Evolutionary conservation across 2,888 invertebrate genomes (phyloP), one percentile per base, ranked within the genome.

Genomic region (Eumacrocentrus americanus): DNA sequence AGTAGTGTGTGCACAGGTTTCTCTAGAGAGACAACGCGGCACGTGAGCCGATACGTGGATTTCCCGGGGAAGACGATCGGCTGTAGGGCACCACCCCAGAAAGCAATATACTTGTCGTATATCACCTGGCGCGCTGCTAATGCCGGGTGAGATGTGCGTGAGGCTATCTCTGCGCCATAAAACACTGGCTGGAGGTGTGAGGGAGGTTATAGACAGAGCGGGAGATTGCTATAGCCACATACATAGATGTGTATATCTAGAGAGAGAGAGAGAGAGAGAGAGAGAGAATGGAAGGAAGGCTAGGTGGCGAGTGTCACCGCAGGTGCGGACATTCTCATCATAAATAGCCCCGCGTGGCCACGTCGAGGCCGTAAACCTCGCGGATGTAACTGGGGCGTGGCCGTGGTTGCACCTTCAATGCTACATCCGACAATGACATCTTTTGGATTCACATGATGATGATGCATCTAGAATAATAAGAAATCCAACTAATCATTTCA

Each of bases 321-420:
- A 80, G 79, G 79, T 80, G 80, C 73, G 74, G 71, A 76, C 74
- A 73, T 77, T 79, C 79, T 76, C 78, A 77, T 78, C 78, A 75
- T 79, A 80, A 79, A 79, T 77, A 79, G 65, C 60, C 22, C n/a
- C n/a, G n/a, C 34, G 38, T 58, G 42, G 58, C 47, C 57, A 42
- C 42, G 53, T 35, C 29, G 57, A 55, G 69, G 65, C 72, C 71
- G 70, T 73, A 73, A 76, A 74, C 70, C 65, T 68, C 69, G 58
- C 70, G 71, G 71, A 73, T 73, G 75, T 80, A 79, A 79, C 79
- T 79, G 77, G 77, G 78, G 78, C 75, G 78, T 79, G 78, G 77
- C 71, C 71, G 71, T 58, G 68, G 70, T 70, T 69, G 72, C 75
- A 76, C 74, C 75, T 74, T 74, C 70, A 63, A 67, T 67, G 40